These are phyloP conservation scores for Pristionchus exspectatus DNA, from an alignment of 2,888 invertebrate species.

Conservation along the genomic window DNA sequence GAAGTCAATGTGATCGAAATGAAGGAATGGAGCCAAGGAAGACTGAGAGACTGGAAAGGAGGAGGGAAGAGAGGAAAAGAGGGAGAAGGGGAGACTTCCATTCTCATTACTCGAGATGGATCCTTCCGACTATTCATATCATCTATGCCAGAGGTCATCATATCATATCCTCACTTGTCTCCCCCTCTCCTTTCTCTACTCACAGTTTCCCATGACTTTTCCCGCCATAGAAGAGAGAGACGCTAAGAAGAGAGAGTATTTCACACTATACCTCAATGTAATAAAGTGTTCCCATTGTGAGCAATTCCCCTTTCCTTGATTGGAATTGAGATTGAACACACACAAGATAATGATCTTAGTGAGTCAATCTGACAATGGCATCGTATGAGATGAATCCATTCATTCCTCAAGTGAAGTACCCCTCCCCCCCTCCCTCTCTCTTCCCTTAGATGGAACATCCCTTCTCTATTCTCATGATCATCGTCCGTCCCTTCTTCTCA, in stretches of 20 bases:
- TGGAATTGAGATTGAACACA: not conserved
- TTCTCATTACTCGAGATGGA: slow-evolving; percentile 42
- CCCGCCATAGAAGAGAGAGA: slow-evolving; percentile 20
- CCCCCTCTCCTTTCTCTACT: not conserved
- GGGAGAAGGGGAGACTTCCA: not conserved
- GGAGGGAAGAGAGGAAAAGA: too few relatives aligned
- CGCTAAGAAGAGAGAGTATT: not conserved
- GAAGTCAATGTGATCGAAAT: slow-evolving; percentile 23
- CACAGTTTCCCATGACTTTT: slow-evolving; percentile 2
- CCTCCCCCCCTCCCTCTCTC: not conserved
- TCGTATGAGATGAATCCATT: not conserved
- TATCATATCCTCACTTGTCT: not conserved
- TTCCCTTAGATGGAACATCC: not conserved
- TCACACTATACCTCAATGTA: not conserved
- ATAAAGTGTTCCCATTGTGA: not conserved
- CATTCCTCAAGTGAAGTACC: not conserved
- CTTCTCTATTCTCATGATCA: not conserved
- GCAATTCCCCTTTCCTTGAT: not conserved
- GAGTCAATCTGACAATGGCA: not conserved
- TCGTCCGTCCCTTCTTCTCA: not conserved
- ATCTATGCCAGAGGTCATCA: not conserved
- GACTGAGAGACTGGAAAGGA: slow-evolving; percentile 17
- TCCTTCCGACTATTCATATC: not conserved
- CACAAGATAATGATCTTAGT: not conserved
- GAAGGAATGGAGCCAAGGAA: not conserved